Evolutionary conservation across 2,113 vertebrate species (phyloP), one percentile per base, ranked within the genome.

Genomic region (Cololabis saira): DNA sequence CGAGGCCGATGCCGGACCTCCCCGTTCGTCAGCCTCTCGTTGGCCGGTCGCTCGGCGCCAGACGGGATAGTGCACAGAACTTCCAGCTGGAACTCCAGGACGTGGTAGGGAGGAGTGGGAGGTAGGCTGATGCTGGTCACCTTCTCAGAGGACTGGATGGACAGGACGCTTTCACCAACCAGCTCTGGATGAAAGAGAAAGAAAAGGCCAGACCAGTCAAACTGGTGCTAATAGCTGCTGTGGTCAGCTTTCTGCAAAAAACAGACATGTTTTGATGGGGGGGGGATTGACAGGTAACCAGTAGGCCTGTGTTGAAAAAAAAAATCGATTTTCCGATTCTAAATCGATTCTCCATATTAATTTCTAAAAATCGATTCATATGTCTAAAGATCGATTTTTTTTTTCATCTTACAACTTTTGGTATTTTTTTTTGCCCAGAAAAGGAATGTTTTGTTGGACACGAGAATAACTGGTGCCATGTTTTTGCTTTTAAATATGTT

Each of bases 41-140:
- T 93, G 22, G 91, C 78, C 0, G 82, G 78, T 17, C 90, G 56
- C n/a, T 89, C 84, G 0, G 89, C 82, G n/a, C 93, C 91, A 2
- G 95, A 93, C 7, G 96, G 96, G 73, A 96, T 92, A 55, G 92
- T 59, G 60, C 96, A 98, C 80, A 98, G 90, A 43, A 99, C 97
- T 71, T 96, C 94, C 63, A 99, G 90, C 37, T 97, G 94, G 89
- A 99, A 99, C 67, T 96, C 96, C 44, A 99, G 93, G 19, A 94
- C 85, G 21, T 99, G 97, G 82, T 98, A 99, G 0, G 97, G 94
- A 50, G 95, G 95, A 2, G 93, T 93, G 51, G 91, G 76, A 0
- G 98, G 98, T 71, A 99, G 91, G 49, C 87, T 87, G 80, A 99
- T 96, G 83, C 97, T 98, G 6, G 95, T 98, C 80, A 99, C 95